Evolutionary conservation across 2,113 vertebrate species (phyloP).

Genomic region (Neolamprologus sp.): DNA sequence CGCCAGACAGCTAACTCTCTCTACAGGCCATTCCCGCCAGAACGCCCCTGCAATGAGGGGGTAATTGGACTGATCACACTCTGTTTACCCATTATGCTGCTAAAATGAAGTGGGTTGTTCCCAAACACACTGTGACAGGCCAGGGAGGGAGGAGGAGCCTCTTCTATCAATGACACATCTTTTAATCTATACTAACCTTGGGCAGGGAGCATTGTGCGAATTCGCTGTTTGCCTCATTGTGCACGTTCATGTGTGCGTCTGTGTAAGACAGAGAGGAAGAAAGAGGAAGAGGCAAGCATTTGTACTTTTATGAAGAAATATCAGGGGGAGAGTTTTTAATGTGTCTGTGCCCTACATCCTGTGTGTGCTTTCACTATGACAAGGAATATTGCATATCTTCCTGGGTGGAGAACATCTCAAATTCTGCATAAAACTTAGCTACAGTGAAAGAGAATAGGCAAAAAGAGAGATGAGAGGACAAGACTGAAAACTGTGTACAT

Average conservation of each 20-base stretch:
- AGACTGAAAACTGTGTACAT: slow-evolving; percentile 23
- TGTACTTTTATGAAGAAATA: background rate
- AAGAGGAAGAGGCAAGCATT: background rate
- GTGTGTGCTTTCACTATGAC: slow-evolving; percentile 24
- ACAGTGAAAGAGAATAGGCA: slow-evolving; percentile 10
- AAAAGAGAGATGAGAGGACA: slow-evolving; percentile 9
- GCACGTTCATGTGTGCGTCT: background rate
- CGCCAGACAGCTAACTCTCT: slow-evolving; percentile 46
- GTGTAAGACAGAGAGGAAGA: background rate
- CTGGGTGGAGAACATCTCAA: slow-evolving; percentile 15
- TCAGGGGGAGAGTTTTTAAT: background rate
- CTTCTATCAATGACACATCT: slow-evolving; percentile 52
- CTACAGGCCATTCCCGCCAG: slow-evolving; percentile 46
- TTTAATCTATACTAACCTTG: slow-evolving; percentile 61
- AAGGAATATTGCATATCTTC: slow-evolving; percentile 46
- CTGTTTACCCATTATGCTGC: slow-evolving; percentile 64
- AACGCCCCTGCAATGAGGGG: slow-evolving; percentile 56
- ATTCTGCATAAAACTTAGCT: slow-evolving; percentile 26
- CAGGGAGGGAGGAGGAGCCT: slow-evolving; percentile 18
- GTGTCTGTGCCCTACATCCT: slow-evolving; percentile 13
- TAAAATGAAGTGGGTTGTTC: slow-evolving; percentile 65
- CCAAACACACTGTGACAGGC: slow-evolving; percentile 50
- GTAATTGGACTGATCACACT: slow-evolving; percentile 70
- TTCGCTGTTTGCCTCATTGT: background rate
- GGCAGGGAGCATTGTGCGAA: background rate